Conservation (phyloP, 1,140 invertebrate genomes). For the Drosophila cardini region DNA sequence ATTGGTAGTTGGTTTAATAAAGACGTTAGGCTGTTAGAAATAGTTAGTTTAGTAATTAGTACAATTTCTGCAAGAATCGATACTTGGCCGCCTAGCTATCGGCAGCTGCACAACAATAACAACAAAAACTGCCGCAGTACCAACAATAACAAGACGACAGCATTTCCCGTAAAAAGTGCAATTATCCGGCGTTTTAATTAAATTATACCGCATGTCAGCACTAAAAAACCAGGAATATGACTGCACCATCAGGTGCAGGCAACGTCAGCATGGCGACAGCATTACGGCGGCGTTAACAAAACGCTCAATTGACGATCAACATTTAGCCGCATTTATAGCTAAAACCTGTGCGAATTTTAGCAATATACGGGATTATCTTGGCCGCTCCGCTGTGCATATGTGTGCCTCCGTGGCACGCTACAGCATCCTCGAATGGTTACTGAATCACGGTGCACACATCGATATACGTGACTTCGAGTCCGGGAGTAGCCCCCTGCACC, state of each 20-base stretch:
- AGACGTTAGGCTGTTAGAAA: neutral
- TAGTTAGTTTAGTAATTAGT: neutral
- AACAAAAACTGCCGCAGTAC: constrained; percentile 12
- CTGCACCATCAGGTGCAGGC: constrained; percentile 86
- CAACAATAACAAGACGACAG: neutral
- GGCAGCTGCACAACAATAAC: constrained; percentile 12
- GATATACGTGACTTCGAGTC: constrained; percentile 88
- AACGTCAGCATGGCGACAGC: constrained; percentile 85
- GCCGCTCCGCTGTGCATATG: constrained; percentile 88
- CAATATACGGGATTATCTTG: constrained; percentile 85
- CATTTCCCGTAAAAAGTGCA: constrained; percentile 46
- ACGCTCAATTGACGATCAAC: constrained; percentile 84
- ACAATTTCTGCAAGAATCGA: constrained; percentile 16
- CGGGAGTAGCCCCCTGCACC: constrained; percentile 89
- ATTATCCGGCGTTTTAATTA: constrained; percentile 31
- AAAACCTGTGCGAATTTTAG: constrained; percentile 86
- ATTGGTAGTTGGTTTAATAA: no score
- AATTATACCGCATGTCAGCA: constrained; percentile 56
- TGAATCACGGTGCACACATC: constrained; percentile 86
- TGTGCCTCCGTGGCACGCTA: constrained; percentile 88
- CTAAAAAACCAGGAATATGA: constrained; percentile 75
- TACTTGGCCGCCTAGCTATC: constrained; percentile 8
- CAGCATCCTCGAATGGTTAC: constrained; percentile 88
- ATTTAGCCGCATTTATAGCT: constrained; percentile 86
- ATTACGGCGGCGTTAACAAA: constrained; percentile 87